Evolutionary conservation across 2,113 vertebrate species (phyloP), one percentile per base, ranked within the genome.

Genomic region (Psammodynastes pulverulentus): DNA sequence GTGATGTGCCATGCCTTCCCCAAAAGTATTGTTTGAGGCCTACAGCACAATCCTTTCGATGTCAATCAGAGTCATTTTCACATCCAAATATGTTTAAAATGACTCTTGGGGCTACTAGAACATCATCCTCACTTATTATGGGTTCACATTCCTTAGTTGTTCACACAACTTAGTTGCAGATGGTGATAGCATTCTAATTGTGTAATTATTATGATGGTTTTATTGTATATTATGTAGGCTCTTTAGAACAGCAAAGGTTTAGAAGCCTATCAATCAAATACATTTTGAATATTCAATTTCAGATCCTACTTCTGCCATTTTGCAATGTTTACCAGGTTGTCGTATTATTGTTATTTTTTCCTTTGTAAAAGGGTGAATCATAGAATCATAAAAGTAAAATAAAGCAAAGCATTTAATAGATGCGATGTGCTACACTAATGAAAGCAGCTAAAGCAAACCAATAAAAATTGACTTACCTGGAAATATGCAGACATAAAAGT

Each of bases 401-500:
- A 87, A n/a, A 19, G 5, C 13, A 52, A 87, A 87, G 72, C 34
- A 43, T 43, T 79, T 43, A 43, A 21, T 23, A 79, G 34, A 43
- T 43, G 17, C 21, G 34, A 43, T 79, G 94, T 45, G 43, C 23
- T 5, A 92, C 26, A 29, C 4, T 89, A 58, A 45, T 62, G n/a
- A 19, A 49, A 45, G 46, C 54, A 87, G 15, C 19, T 39, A 7
- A 17, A 21, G 26, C 12, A 49, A 24, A 87, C 29, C 4, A 46
- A n/a, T 49, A 21, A 34, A 26, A 91, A 88, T 48, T 39, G 0
- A n/a, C 91, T 96, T 91, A 99, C 99, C 98, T 99, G 99, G 96
- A 99, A 99, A 93, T 98, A 99, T 0, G 99, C 94, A 0, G 99
- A 99, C 99, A 99, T 99, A 86, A 99, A 99, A 72, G 98, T 98